These are phyloP conservation scores for Temnothorax curvispinosus DNA, from an alignment of 1,140 invertebrate genomes.

Conservation along the genomic window DNA sequence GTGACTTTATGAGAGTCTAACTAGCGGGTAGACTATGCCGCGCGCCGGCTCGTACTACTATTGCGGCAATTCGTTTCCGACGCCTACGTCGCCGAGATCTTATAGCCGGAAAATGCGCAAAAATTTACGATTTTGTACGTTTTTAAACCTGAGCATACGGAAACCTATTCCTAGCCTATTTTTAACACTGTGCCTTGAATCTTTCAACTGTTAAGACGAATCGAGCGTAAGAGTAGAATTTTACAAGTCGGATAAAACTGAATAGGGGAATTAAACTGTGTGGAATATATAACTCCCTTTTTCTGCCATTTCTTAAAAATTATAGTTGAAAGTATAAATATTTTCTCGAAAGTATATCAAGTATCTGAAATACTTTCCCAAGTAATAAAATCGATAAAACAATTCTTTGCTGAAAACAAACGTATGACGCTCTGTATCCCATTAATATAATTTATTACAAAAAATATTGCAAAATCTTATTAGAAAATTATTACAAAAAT, in stretches of 20 bases:
- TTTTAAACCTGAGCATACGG: slow-evolving; percentile 35
- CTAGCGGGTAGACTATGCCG: slow-evolving; percentile 79
- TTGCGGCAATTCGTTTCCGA: slow-evolving; percentile 46
- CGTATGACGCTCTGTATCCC: not conserved
- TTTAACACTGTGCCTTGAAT: not conserved
- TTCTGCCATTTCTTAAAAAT: no score
- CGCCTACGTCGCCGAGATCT: slow-evolving; percentile 51
- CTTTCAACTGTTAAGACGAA: not conserved
- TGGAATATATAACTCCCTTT: not conserved
- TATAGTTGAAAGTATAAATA: no score
- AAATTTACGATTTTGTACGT: not conserved
- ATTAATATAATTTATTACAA: not conserved
- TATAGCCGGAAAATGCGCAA: not conserved
- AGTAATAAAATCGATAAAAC: not conserved
- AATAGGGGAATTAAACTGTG: not conserved
- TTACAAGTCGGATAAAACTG: not conserved
- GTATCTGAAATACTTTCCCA: not conserved
- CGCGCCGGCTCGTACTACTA: slow-evolving; percentile 66
- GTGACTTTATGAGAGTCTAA: slow-evolving; percentile 82
- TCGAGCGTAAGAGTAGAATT: not conserved
- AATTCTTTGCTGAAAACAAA: not conserved
- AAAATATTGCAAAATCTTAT: not conserved
- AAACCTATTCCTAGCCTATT: not conserved
- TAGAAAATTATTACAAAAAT: not conserved
- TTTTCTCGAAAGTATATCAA: no score